Percentiles rank a stretch among this genome's conserved stretches.
phyloP scores from a whole-genome alignment of 1,140 invertebrate genomes.

The Delia radicum region DNA sequence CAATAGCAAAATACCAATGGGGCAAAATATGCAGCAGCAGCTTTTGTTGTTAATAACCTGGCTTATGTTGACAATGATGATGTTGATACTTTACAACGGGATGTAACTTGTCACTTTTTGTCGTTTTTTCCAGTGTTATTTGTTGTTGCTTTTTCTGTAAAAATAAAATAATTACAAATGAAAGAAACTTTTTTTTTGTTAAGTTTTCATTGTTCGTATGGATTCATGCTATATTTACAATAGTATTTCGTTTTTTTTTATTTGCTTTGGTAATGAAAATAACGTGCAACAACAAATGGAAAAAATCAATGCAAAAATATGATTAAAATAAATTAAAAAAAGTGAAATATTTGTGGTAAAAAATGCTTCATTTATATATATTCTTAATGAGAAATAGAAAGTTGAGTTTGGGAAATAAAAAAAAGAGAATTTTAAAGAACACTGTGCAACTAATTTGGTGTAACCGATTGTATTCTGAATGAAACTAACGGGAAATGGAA shows the following conservation, averaged over 20 bases:
- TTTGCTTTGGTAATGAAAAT: background rate
- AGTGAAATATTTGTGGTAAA: no score
- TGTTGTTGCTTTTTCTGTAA: background rate
- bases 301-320: no score
- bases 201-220: background rate
- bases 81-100: conserved; percentile 8
- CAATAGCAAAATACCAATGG: background rate
- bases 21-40: background rate
- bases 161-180: background rate
- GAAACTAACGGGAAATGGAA: no score
- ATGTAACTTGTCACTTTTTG: conserved; percentile 1
- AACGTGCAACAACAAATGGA: no score
- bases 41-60: background rate
- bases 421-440: no score
- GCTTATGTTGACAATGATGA: conserved; percentile 1
- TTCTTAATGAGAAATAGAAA: no score
- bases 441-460: no score
- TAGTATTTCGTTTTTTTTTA: background rate
- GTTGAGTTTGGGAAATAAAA: no score
- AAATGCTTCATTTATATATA: no score
- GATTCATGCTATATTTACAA: background rate
- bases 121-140: background rate
- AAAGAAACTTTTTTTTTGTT: background rate
- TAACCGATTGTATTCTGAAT: no score
- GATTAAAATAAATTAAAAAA: no score